Evolutionary conservation across 2,797 vertebrate genomes (phyloP), one percentile per base, ranked within the genome.

Genomic region (Apodemus agrarius): DNA sequence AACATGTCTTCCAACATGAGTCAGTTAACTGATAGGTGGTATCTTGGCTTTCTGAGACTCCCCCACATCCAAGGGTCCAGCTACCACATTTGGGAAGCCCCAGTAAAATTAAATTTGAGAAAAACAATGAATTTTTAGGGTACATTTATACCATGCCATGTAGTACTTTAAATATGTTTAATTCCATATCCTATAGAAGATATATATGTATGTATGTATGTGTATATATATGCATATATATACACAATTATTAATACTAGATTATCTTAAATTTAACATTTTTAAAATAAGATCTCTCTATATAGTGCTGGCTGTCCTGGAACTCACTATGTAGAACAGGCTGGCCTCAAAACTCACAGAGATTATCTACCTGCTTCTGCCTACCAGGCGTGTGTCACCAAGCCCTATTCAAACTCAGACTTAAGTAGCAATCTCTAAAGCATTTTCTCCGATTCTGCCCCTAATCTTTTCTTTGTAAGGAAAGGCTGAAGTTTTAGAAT

Each of bases 401-500:
- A 24, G 16, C 9, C 61, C 83, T 22, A 6, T 31, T 67, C n/a
- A 21, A 96, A 95, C 84, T 95, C 54, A 94, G 93, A 86, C 79
- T 90, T 93, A 94, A 90, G 4, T 54, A 83, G 31, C 37, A 93
- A 11, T 76, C 21, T 52, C 54, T 40, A 4, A 86, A 61, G 63
- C 22, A 86, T 34, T 86, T 3, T 87, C 40, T 83, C 26, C 3
- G 79, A 43, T 54, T 31, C 37, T 79, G 49, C 31, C 3, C 75
- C 40, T 54, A 89, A 12, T 37, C 29, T 75, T 94, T 31, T 92
- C n/a, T 96, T 96, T 96, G 40, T 17, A 93, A 83, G 54, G 14
- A 86, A 91, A 16, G 87, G 63, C 40, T 92, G 40, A 86, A 52
- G 37, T 81, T 85, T 75, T 92, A 94, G 24, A 88, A 69, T 82